Evolutionary conservation across 2,888 invertebrate species (phyloP), one percentile per base, ranked within the genome.

Genomic region (Boloria euphrosyne): DNA sequence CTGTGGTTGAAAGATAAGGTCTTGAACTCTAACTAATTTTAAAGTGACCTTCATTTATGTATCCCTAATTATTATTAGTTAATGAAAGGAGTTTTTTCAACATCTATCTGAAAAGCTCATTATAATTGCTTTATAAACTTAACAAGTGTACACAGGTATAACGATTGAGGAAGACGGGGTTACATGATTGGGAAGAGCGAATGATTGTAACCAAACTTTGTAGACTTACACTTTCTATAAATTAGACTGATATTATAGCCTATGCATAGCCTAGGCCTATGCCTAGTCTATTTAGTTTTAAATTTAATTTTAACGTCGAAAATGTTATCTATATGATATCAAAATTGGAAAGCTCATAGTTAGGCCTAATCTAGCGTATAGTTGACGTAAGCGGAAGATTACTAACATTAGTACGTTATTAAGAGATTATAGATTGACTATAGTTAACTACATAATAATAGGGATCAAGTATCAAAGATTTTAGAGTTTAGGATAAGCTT

Each of bases 131-230:
- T 60, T 55, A 51, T 49, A 79, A 79, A 80, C 75, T 78, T 81
- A 85, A 86, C 84, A 83, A 85, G 78, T 83, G 82, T 83, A 85
- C 76, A 83, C 72, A 74, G 68, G 72, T 83, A 82, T 83, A 86
- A 88, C 87, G 86, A 74, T 81, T 66, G 50, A 73, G 89, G 89
- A 88, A 89, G 87, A 87, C 88, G 75, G 78, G 78, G 73, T 81
- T 78, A 73, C 66, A 53, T 66, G 64, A 47, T 10, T 62, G 69
- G 71, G 72, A 76, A 74, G 73, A 73, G 55, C 62, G 50, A 64
- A 68, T 49, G 54, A 54, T 66, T 50, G 13, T 38, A 44, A 43
- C 5, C 13, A 43, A 55, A 55, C 3, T 1, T 13, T 52, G 17
- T 13, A 55, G 31, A 54, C 18, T 43, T 55, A 59, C 38, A 16